Conservation (phyloP, 2,888 invertebrate species). For the Rhodophaea formosa region DNA sequence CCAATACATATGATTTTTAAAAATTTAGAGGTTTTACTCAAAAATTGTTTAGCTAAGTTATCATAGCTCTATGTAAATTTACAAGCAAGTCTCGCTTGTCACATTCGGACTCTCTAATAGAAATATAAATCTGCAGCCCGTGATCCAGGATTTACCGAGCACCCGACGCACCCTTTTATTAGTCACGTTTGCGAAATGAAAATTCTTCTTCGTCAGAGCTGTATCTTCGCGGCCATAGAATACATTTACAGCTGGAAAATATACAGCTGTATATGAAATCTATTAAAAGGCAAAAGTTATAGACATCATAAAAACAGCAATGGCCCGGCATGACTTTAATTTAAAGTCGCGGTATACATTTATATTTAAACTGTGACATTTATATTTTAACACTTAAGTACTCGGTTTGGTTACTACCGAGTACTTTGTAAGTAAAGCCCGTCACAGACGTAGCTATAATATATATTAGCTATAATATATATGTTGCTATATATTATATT, state of each 20-base stretch:
- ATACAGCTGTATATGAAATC: constrained; percentile 30
- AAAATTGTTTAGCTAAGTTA: no score
- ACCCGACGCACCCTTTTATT: constrained; percentile 63
- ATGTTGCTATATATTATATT: no score
- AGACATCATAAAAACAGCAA: constrained; percentile 39
- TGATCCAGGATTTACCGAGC: constrained; percentile 61
- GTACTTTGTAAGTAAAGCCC: no score
- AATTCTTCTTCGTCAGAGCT: constrained; percentile 46
- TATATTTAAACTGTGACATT: no score
- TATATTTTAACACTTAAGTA: no score
- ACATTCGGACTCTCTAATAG: constrained; percentile 45
- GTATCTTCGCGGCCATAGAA: constrained; percentile 41
- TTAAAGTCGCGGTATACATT: constrained; percentile 22
- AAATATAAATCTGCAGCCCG: constrained; percentile 67
- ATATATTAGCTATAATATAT: no score
- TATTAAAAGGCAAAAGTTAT: constrained; percentile 38
- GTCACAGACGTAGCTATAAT: no score
- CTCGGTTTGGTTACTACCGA: no score
- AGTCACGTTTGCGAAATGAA: constrained; percentile 68
- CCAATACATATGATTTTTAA: no score
- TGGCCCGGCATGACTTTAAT: constrained; percentile 34
- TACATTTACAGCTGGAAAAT: constrained; percentile 33
- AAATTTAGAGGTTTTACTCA: no score
- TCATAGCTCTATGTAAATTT: no score
- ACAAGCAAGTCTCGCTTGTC: no score